Conservation (phyloP, 1,140 invertebrate species). For the Drosophila simulans region DNA sequence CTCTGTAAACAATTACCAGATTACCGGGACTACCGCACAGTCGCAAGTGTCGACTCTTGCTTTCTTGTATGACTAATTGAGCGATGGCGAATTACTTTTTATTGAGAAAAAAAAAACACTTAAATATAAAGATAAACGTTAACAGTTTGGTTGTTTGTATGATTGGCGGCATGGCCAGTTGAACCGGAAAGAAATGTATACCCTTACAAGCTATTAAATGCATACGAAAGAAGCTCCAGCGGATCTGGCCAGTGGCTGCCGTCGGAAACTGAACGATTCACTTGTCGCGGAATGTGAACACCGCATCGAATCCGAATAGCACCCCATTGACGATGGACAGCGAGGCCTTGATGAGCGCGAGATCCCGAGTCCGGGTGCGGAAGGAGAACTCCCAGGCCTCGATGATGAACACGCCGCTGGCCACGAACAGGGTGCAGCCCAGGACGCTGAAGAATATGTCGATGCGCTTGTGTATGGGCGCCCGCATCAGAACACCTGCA, state of each 20-base stretch:
- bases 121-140: constrained; percentile 43
- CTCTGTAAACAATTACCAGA: neutral
- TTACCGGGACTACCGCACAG: constrained; percentile 2
- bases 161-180: constrained; percentile 12
- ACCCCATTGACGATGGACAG: constrained; percentile 90
- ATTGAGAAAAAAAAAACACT: constrained; percentile 46
- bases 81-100: constrained; percentile 42
- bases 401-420: constrained; percentile 89
- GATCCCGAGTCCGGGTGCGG: constrained; percentile 84
- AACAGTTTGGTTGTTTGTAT: constrained; percentile 17
- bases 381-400: constrained; percentile 85
- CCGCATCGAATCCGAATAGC: constrained; percentile 89
- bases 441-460: constrained; percentile 91
- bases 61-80: constrained; percentile 36
- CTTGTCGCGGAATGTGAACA: constrained; percentile 89
- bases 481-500: constrained; percentile 87
- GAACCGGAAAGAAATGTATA: constrained; percentile 7
- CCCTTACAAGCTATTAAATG: constrained; percentile 55
- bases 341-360: constrained; percentile 90
- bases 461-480: constrained; percentile 88
- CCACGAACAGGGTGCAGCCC: constrained; percentile 89
- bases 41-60: constrained; percentile 4
- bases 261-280: constrained; percentile 24
- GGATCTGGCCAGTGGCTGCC: neutral
- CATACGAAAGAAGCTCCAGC: constrained; percentile 27